Conservation (phyloP, 2,888 invertebrate genomes). For the Caradrina kadenii region DNA sequence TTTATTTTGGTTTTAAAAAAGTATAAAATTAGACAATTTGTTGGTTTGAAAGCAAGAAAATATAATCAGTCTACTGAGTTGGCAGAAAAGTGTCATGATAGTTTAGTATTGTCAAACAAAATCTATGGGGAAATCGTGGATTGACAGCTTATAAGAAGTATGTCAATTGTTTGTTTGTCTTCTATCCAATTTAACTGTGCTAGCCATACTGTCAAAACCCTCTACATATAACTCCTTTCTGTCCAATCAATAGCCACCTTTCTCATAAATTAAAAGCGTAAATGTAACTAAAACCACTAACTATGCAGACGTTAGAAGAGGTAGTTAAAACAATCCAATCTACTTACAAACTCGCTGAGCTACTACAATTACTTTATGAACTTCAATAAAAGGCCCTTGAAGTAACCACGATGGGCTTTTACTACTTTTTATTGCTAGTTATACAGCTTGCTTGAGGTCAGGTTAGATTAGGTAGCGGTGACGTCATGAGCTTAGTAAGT, state of each 20-base stretch:
- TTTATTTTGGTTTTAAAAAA: too few relatives aligned
- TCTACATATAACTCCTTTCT: neutral
- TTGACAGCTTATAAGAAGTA: too few relatives aligned
- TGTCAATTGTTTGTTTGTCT: too few relatives aligned
- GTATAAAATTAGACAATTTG: too few relatives aligned
- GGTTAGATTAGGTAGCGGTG: conserved; percentile 51
- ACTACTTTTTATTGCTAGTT: conserved; percentile 58
- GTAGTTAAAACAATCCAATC: conserved; percentile 46
- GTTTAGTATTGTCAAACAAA: too few relatives aligned
- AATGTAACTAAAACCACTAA: conserved; percentile 20
- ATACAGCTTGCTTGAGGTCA: conserved; percentile 48
- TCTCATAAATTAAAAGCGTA: conserved; percentile 18
- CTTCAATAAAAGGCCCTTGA: conserved; percentile 56
- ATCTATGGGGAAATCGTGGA: too few relatives aligned
- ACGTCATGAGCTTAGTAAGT: conserved; percentile 60
- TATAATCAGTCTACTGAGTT: too few relatives aligned
- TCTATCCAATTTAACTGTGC: too few relatives aligned
- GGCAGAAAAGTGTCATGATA: too few relatives aligned
- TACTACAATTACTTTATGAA: conserved; percentile 56
- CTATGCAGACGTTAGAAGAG: conserved; percentile 17
- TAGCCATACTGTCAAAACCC: neutral
- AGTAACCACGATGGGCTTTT: conserved; percentile 55
- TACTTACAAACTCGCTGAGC: conserved; percentile 43
- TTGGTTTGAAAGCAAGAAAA: too few relatives aligned
- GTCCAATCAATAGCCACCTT: neutral